phyloP scores from a whole-genome alignment of 2,888 invertebrate species.

The Julus scanicus region DNA sequence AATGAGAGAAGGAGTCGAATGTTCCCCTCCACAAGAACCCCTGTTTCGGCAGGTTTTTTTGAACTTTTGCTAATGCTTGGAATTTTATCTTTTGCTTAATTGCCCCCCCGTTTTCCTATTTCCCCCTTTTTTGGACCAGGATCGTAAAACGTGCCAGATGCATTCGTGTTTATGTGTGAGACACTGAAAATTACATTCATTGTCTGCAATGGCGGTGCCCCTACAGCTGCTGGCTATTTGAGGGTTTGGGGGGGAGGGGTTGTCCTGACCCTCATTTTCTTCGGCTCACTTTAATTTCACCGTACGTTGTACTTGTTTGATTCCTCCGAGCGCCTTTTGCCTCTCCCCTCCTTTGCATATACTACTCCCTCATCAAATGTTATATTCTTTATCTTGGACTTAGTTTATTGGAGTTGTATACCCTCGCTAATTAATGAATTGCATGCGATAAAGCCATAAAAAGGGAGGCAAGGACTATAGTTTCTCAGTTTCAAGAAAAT shows the following conservation, averaged over 20 bases:
- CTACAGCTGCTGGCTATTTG: constrained; percentile 39
- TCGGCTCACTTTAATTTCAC: constrained; percentile 36
- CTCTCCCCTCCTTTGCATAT: neutral
- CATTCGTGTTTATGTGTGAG: constrained; percentile 40
- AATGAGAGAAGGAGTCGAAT: neutral
- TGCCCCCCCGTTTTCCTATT: neutral
- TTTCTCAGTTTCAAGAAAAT: neutral
- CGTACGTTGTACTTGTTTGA: constrained; percentile 23
- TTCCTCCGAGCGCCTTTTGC: neutral
- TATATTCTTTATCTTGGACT: constrained; percentile 31
- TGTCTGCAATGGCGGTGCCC: constrained; percentile 17
- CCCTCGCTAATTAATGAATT: constrained; percentile 38
- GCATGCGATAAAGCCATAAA: constrained; percentile 41
- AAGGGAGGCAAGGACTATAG: neutral
- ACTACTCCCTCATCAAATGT: constrained; percentile 30
- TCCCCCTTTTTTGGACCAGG: neutral
- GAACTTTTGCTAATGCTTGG: constrained; percentile 19
- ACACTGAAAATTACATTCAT: constrained; percentile 45
- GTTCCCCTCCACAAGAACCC: neutral
- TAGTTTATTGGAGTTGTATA: constrained; percentile 30
- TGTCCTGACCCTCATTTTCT: neutral
- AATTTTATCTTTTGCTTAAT: constrained; percentile 44
- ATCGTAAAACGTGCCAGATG: constrained; percentile 45
- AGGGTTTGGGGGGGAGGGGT: neutral
- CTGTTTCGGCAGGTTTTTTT: neutral